A percentile compares a stretch with the other conserved stretches of the same genome.
Evolutionary conservation across 2,113 vertebrate genomes (phyloP).

Genomic region (Tamias sibiricus): DNA sequence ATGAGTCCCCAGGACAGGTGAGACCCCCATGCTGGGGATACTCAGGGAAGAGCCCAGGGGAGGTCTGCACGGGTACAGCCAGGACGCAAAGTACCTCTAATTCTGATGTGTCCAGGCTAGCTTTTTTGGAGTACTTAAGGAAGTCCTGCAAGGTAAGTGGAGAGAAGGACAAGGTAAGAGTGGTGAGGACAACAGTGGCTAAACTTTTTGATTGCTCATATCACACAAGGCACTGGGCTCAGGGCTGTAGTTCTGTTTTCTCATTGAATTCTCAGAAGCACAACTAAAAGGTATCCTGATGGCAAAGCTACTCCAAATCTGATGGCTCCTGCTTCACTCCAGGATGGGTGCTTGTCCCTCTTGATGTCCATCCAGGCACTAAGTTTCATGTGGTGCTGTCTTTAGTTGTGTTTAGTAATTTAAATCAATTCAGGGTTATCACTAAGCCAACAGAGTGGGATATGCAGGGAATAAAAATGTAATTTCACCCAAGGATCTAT

Average conservation of each 20-base stretch:
- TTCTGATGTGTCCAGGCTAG: slow-evolving; percentile 94
- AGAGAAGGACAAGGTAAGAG: not conserved
- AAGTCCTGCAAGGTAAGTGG: slow-evolving; percentile 90
- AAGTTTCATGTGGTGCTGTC: too few relatives aligned
- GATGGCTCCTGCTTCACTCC: not conserved
- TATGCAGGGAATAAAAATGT: not conserved
- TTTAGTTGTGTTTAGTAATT: not conserved
- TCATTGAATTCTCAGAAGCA: not conserved
- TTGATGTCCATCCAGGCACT: fast-evolving
- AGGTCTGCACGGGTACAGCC: fast-evolving
- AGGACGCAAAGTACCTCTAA: slow-evolving; percentile 90
- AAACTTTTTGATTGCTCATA: fast-evolving
- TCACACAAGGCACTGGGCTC: fast-evolving
- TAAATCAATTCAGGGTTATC: not conserved
- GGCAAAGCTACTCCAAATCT: not conserved
- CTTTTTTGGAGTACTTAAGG: slow-evolving; percentile 97
- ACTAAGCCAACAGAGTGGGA: not conserved
- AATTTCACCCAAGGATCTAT: not conserved
- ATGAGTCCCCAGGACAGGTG: not conserved
- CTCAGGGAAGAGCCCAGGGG: not conserved
- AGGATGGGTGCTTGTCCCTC: not conserved
- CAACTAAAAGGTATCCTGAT: not conserved
- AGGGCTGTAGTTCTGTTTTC: fast-evolving
- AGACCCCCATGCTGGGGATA: not conserved
- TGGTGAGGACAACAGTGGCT: fast-evolving